These are phyloP conservation scores for Ginglymostoma cirratum DNA, from an alignment of 2,113 vertebrate genomes.

Conservation along the genomic window DNA sequence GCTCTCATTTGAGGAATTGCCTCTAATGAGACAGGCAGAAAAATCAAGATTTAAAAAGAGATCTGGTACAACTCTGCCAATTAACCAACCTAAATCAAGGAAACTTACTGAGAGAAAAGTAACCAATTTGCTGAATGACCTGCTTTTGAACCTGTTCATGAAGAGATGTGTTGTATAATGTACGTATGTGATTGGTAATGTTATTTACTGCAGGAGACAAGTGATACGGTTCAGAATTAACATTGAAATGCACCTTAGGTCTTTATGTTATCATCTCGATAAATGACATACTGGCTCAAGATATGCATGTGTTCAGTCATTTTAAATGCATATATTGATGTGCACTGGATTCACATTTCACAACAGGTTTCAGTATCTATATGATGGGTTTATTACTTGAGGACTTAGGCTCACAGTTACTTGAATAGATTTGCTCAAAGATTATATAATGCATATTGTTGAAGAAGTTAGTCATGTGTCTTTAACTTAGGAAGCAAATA, in stretches of 20 bases:
- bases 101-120: background rate
- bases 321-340: background rate
- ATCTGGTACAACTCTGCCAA: background rate
- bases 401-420: background rate
- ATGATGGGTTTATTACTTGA: background rate
- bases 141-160: background rate
- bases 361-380: background rate
- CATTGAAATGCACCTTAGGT: background rate
- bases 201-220: background rate
- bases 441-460: too few relatives aligned
- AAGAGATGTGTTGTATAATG: background rate
- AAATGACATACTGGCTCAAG: background rate
- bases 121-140: background rate
- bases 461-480: too few relatives aligned
- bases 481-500: background rate
- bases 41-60: background rate
- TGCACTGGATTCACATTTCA: background rate
- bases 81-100: background rate
- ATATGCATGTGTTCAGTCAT: background rate
- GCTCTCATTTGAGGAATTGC: background rate
- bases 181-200: background rate
- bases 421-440: background rate
- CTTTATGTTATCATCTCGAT: background rate
- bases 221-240: background rate
- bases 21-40: background rate